Evolutionary conservation across 1,140 invertebrate species (phyloP).

Genomic region (Bombus huntii): DNA sequence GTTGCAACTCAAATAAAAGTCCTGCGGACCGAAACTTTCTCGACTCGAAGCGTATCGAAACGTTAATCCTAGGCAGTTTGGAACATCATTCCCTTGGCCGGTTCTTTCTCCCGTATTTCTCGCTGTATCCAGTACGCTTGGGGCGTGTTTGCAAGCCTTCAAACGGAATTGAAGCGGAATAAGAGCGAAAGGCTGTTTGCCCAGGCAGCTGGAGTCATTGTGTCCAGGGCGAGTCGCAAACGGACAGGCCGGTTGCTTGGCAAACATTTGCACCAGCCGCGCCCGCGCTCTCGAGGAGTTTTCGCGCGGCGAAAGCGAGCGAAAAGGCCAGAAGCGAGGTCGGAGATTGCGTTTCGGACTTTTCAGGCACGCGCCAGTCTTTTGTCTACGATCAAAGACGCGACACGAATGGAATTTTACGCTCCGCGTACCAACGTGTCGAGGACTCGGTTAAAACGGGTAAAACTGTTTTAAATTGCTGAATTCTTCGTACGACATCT

Average conservation of each 20-base stretch:
- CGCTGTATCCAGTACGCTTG: background rate
- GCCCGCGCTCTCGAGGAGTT: background rate
- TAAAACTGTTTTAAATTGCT: background rate
- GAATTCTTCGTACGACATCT: background rate
- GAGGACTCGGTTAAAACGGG: background rate
- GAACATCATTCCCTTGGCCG: too few species aligned
- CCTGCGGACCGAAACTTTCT: too few species aligned
- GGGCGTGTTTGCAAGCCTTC: conserved; percentile 30
- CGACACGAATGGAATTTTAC: conserved; percentile 8
- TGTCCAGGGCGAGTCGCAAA: conserved; percentile 7
- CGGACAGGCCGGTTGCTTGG: conserved; percentile 4
- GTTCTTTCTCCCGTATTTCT: background rate
- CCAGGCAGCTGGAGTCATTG: conserved; percentile 37
- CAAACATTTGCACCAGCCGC: conserved; percentile 6
- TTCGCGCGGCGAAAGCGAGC: background rate
- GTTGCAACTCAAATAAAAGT: background rate
- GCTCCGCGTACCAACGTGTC: background rate
- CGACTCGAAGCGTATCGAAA: background rate
- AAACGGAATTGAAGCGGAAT: conserved; percentile 41
- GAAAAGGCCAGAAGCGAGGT: background rate
- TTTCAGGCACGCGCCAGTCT: background rate
- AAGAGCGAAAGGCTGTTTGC: conserved; percentile 32
- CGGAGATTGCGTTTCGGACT: conserved; percentile 1
- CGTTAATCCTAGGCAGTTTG: background rate
- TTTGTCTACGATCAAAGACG: background rate